Evolutionary conservation across 2,888 invertebrate genomes (phyloP).

Genomic region (Melinaea marsaeus): DNA sequence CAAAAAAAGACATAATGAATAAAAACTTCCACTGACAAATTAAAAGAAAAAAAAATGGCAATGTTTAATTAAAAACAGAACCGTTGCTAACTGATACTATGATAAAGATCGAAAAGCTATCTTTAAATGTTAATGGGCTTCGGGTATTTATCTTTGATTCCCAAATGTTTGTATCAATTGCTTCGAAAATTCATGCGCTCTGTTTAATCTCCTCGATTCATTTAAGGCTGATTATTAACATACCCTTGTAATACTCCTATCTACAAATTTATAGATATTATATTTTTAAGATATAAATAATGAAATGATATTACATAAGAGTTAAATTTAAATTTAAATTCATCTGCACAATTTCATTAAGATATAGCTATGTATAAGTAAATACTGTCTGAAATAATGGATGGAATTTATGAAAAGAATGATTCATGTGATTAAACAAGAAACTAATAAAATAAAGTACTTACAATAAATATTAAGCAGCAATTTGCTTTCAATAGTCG

Average conservation of each 20-base stretch:
- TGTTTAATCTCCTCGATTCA: conserved; percentile 12
- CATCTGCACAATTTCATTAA: too few relatives aligned
- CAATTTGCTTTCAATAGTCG: conserved; percentile 87
- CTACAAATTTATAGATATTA: too few relatives aligned
- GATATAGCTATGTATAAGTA: too few relatives aligned
- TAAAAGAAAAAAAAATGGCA: too few relatives aligned
- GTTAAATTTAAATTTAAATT: too few relatives aligned
- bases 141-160: conserved; percentile 17
- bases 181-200: conserved; percentile 19
- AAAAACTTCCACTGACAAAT: too few relatives aligned
- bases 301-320: too few relatives aligned
- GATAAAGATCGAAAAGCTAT: background rate
- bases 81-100: background rate
- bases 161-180: conserved; percentile 13
- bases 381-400: too few relatives aligned
- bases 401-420: too few relatives aligned
- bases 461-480: conserved; percentile 92
- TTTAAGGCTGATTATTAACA: background rate
- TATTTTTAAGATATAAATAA: too few relatives aligned
- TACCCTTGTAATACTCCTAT: too few relatives aligned
- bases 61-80: background rate
- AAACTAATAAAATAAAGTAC: conserved; percentile 47
- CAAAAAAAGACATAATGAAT: too few relatives aligned
- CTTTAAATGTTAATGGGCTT: conserved; percentile 12
- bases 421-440: background rate